phyloP scores from a whole-genome alignment of 2,113 vertebrate species.

The Mirounga angustirostris region DNA sequence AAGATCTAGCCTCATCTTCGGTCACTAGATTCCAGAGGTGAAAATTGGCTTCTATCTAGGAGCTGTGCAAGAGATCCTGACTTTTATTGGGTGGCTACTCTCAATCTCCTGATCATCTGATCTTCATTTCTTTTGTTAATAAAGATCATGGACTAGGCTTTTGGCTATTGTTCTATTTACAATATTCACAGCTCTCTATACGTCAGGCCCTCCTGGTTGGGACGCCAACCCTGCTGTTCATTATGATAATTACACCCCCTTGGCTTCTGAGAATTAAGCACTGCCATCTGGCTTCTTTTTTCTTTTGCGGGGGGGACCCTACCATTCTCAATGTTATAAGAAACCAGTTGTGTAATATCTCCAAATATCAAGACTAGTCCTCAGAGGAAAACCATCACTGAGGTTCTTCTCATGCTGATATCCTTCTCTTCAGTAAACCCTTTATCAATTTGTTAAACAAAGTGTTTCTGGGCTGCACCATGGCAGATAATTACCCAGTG shows the following conservation, averaged over 20 bases:
- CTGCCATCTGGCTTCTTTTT: neutral
- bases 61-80: neutral
- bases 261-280: conserved; percentile 1
- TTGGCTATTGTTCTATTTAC: neutral
- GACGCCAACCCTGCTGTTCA: neutral
- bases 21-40: neutral
- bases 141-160: neutral
- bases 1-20: neutral
- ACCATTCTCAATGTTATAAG: neutral
- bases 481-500: neutral
- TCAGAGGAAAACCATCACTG: neutral
- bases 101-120: neutral
- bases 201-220: neutral
- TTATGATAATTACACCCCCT: neutral
- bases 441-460: conserved; percentile 14
- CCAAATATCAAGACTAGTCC: neutral
- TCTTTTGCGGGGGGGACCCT: neutral
- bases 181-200: neutral
- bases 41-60: neutral
- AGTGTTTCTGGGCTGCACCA: neutral
- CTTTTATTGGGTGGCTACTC: neutral
- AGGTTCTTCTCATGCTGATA: neutral
- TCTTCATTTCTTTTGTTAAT: neutral
- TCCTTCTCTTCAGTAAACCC: neutral
- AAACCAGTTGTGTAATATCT: neutral